A percentile compares a stretch with the other conserved stretches of the same genome.
Evolutionary conservation across 2,113 vertebrate genomes (phyloP).

Genomic region (Datnioides undecimradiatus): DNA sequence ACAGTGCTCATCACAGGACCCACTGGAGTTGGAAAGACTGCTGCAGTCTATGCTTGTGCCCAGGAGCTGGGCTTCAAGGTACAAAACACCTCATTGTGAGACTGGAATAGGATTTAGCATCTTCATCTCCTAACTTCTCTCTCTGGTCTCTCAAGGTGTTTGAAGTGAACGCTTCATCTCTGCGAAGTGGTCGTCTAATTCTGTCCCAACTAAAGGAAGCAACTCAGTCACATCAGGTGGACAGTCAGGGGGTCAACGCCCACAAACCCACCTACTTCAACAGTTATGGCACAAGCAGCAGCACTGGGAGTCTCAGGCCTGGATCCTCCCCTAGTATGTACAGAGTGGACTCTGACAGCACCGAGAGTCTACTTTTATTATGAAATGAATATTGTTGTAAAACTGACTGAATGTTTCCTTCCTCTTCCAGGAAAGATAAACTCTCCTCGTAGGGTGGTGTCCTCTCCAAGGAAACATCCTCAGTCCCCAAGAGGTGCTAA

Average conservation of each 20-base stretch:
- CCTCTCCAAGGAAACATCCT: slow-evolving; percentile 91
- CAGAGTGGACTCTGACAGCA: not conserved
- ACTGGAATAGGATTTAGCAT: not conserved
- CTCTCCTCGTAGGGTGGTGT: slow-evolving; percentile 90
- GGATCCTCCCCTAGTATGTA: slow-evolving; percentile 79
- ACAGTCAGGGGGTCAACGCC: slow-evolving; percentile 90
- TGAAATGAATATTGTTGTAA: too few species aligned
- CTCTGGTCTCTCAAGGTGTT: slow-evolving; percentile 87
- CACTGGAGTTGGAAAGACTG: slow-evolving; percentile 94
- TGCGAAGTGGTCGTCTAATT: slow-evolving; percentile 95
- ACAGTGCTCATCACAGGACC: slow-evolving; percentile 95
- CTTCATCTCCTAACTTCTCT: not conserved
- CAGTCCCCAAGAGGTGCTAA: slow-evolving; percentile 87
- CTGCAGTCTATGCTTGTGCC: slow-evolving; percentile 96
- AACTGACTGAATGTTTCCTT: not conserved
- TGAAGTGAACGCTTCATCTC: slow-evolving; percentile 98
- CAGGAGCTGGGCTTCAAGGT: slow-evolving; percentile 99
- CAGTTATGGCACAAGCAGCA: slow-evolving; percentile 77
- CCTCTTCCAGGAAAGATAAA: slow-evolving; percentile 86
- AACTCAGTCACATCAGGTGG: slow-evolving; percentile 98
- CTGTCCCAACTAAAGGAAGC: slow-evolving; percentile 97
- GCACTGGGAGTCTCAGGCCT: slow-evolving; percentile 35
- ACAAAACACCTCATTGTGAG: not conserved
- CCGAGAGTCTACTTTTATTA: not conserved
- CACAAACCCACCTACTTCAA: slow-evolving; percentile 93